A percentile compares a stretch with the other conserved stretches of the same genome.
Evolutionary conservation across 2,113 vertebrate genomes (phyloP).

Genomic region (Dolichotis patagonum): DNA sequence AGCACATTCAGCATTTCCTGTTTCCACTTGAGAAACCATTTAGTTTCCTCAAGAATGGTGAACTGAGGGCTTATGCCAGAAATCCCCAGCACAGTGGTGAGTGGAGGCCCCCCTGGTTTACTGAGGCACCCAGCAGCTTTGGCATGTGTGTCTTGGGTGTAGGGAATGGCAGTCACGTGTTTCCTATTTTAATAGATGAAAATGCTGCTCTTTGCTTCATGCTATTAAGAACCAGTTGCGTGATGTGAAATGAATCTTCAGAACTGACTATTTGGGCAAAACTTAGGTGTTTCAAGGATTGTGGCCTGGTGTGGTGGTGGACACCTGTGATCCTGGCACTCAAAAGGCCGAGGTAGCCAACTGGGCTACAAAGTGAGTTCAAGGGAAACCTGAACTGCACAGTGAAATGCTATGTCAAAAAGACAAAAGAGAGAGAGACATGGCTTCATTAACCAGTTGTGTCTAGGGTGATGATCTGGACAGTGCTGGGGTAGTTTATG

Average conservation of each 20-base stretch:
- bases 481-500: slow-evolving; percentile 68
- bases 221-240: slow-evolving; percentile 72
- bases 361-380: too few species aligned
- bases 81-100: not conserved
- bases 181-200: slow-evolving; percentile 74
- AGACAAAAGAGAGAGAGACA: too few species aligned
- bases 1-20: not conserved
- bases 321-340: too few species aligned
- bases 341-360: too few species aligned
- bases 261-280: slow-evolving; percentile 55
- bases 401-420: too few species aligned
- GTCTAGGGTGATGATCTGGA: slow-evolving; percentile 74
- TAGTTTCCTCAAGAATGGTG: not conserved
- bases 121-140: not conserved
- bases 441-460: slow-evolving; percentile 74
- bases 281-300: slow-evolving; percentile 68
- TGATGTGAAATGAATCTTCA: slow-evolving; percentile 68
- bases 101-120: not conserved
- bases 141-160: slow-evolving; percentile 69
- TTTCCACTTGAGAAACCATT: not conserved
- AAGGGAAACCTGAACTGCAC: too few species aligned
- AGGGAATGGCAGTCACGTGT: slow-evolving; percentile 25
- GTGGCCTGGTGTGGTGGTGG: too few species aligned
- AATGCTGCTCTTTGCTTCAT: slow-evolving; percentile 73
- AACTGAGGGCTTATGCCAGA: not conserved